Conservation (phyloP, 2,888 invertebrate genomes). For the Eupithecia inturbata region DNA sequence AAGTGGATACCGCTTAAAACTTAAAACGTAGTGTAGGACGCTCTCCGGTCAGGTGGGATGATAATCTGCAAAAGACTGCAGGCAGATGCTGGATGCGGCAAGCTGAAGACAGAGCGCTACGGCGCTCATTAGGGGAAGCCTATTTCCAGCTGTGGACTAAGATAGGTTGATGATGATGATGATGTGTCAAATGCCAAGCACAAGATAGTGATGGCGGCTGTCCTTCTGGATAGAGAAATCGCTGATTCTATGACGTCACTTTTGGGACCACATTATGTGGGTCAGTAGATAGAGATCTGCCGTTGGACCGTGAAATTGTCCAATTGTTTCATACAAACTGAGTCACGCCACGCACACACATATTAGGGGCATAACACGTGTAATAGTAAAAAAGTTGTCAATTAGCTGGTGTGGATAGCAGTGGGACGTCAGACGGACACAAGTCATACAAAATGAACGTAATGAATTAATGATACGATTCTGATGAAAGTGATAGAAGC, state of each 20-base stretch:
- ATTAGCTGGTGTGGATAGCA: background rate
- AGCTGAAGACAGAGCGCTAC: too few relatives aligned
- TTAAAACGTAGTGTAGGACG: too few relatives aligned
- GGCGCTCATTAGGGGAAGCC: too few relatives aligned
- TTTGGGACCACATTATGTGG: background rate
- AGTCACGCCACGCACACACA: background rate
- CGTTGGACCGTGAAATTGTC: constrained; percentile 8
- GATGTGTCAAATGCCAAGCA: too few relatives aligned
- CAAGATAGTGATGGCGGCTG: background rate
- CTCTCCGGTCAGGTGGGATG: too few relatives aligned
- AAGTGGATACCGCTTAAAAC: too few relatives aligned
- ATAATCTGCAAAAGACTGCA: too few relatives aligned
- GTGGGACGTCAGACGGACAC: background rate
- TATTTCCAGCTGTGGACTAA: too few relatives aligned
- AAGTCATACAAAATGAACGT: constrained; percentile 17
- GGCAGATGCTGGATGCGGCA: too few relatives aligned
- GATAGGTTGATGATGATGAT: too few relatives aligned
- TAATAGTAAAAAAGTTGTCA: background rate
- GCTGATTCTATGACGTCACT: background rate
- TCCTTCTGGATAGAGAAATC: background rate
- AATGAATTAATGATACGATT: constrained; percentile 19
- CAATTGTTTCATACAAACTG: constrained; percentile 2
- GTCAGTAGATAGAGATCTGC: background rate
- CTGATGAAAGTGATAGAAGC: constrained; percentile 10
- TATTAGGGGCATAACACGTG: background rate